phyloP scores from a whole-genome alignment of 2,888 invertebrate genomes.

The Ctena decussata region DNA sequence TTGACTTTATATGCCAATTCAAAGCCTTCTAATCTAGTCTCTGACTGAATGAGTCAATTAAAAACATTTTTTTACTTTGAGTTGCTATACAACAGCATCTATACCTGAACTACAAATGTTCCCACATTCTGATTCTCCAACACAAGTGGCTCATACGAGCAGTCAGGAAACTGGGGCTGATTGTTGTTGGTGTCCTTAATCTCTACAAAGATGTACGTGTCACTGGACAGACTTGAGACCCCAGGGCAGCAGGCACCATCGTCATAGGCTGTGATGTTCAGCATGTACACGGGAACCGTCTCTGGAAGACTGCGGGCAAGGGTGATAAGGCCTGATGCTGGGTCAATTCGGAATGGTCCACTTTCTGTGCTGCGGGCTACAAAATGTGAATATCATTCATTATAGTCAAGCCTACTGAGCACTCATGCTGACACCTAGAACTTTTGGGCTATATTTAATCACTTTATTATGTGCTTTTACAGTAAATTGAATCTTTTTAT shows the following conservation, averaged over 20 bases:
- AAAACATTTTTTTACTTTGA: too few species aligned
- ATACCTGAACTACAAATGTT: conserved; percentile 74
- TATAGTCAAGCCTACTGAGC: too few species aligned
- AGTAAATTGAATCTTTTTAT: too few species aligned
- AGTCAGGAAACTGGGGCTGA: conserved; percentile 98
- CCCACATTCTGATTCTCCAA: conserved; percentile 73
- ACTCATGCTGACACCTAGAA: too few species aligned
- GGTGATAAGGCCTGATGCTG: conserved; percentile 85
- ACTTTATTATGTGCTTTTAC: too few species aligned
- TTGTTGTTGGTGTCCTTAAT: conserved; percentile 99
- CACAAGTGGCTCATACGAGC: conserved; percentile 92
- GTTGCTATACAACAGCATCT: neutral
- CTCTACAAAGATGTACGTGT: conserved; percentile 98
- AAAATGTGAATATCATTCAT: neutral
- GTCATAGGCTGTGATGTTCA: conserved; percentile 99
- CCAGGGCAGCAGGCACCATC: conserved; percentile 99
- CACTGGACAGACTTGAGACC: conserved; percentile 95
- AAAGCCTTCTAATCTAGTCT: neutral
- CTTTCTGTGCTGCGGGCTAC: conserved; percentile 58
- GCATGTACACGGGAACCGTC: conserved; percentile 91
- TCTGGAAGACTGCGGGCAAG: conserved; percentile 79
- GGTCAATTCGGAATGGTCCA: conserved; percentile 83
- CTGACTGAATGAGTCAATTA: too few species aligned
- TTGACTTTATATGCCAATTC: neutral
- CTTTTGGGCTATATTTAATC: too few species aligned